Conservation (phyloP, 2,113 vertebrate genomes). For the Pyxicephalus adspersus region DNA sequence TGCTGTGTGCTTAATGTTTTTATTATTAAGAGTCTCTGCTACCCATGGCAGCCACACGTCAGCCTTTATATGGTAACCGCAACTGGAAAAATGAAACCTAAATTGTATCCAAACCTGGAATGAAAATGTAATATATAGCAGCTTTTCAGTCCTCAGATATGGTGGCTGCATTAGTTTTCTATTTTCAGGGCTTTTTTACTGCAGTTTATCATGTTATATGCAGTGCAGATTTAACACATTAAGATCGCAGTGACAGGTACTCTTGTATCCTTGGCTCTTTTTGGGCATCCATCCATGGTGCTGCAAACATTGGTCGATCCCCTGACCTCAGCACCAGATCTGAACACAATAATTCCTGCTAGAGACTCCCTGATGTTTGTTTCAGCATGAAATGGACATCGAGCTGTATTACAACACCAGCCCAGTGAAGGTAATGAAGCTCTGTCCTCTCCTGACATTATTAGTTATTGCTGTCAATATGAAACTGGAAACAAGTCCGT, state of each 20-base stretch:
- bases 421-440: background rate
- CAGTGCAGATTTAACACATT: too few species aligned
- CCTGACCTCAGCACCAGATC: constrained; percentile 12
- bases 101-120: too few species aligned
- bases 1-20: too few species aligned
- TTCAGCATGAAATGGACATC: background rate
- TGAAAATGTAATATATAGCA: too few species aligned
- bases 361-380: background rate
- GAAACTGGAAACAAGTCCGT: constrained; percentile 2
- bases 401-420: constrained; percentile 12
- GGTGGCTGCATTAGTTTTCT: too few species aligned
- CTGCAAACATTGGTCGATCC: background rate
- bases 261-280: too few species aligned
- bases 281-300: background rate
- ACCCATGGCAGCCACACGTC: background rate
- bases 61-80: too few species aligned
- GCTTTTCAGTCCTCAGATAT: too few species aligned
- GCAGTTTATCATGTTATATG: too few species aligned
- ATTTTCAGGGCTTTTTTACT: too few species aligned
- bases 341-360: background rate
- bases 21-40: background rate
- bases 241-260: too few species aligned
- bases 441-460: constrained; percentile 17
- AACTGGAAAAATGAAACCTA: too few species aligned
- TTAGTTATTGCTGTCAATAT: constrained; percentile 7